A percentile compares a stretch with the other conserved stretches of the same genome.
These are phyloP conservation scores for Eristalis pertinax DNA, from an alignment of 2,888 invertebrate genomes.

Conservation along the genomic window DNA sequence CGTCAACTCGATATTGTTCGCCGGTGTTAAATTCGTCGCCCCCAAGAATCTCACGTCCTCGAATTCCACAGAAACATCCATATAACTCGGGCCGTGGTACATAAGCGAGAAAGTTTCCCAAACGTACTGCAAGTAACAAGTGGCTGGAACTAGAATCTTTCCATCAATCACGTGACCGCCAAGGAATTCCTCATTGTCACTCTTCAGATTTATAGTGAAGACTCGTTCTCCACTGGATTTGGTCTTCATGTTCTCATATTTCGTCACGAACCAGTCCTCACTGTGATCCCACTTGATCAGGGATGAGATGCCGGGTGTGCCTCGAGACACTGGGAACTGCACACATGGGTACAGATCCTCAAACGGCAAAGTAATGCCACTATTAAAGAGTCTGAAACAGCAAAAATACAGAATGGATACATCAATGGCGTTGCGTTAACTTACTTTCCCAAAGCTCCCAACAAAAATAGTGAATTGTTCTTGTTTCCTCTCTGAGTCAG, in stretches of 20 bases:
- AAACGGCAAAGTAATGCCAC: constrained; percentile 89
- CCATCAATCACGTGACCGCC: constrained; percentile 93
- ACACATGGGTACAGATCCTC: constrained; percentile 89
- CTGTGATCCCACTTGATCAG: constrained; percentile 94
- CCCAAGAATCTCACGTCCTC: constrained; percentile 92
- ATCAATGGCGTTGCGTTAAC: constrained; percentile 75
- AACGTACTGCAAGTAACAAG: constrained; percentile 90
- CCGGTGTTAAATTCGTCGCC: constrained; percentile 90
- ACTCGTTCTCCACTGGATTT: constrained; percentile 86
- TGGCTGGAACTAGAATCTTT: constrained; percentile 87
- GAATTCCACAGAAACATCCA: constrained; percentile 90
- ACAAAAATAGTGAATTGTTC: constrained; percentile 81
- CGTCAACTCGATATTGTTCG: constrained; percentile 83
- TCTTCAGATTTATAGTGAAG: constrained; percentile 84
- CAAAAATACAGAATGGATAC: constrained; percentile 68
- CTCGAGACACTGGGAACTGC: constrained; percentile 91
- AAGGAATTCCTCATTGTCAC: constrained; percentile 88
- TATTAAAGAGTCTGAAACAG: constrained; percentile 86
- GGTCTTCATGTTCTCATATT: constrained; percentile 86
- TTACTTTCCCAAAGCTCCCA: constrained; percentile 82
- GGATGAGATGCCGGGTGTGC: constrained; percentile 92
- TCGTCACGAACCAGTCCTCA: constrained; percentile 88
- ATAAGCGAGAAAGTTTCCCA: constrained; percentile 91
- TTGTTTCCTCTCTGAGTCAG: constrained; percentile 84
- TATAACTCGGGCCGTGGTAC: constrained; percentile 85